Evolutionary conservation across 2,113 vertebrate genomes (phyloP).

Genomic region (Pseudorasbora parva): DNA sequence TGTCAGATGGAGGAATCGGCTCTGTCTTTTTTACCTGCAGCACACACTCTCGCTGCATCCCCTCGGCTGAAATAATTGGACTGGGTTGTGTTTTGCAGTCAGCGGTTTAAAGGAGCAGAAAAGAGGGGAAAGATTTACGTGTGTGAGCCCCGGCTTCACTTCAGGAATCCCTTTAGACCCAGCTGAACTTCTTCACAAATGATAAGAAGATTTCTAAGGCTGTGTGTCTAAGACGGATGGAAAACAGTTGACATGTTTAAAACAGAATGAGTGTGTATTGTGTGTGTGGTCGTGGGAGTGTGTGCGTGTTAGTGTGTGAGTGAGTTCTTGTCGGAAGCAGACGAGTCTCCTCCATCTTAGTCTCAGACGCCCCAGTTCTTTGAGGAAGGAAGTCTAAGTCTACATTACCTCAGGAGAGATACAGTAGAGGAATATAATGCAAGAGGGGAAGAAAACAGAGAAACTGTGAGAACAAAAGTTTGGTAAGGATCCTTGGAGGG

Average conservation of each 20-base stretch:
- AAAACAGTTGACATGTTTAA: constrained; percentile 35
- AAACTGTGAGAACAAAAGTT: background rate
- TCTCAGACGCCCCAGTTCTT: constrained; percentile 40
- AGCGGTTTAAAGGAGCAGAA: constrained; percentile 33
- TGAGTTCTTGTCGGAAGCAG: constrained; percentile 31
- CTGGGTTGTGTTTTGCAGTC: constrained; percentile 20
- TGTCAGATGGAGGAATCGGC: constrained; percentile 13
- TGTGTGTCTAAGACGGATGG: constrained; percentile 28
- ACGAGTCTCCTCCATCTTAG: constrained; percentile 32
- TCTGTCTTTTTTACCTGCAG: constrained; percentile 17
- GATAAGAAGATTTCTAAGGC: constrained; percentile 19
- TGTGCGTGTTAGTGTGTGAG: constrained; percentile 21
- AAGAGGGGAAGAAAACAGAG: background rate
- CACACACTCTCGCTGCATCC: constrained; percentile 1
- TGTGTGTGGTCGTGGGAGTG: background rate
- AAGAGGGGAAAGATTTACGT: constrained; percentile 37
- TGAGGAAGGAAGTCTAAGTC: constrained; percentile 36
- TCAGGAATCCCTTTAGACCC: constrained; percentile 35
- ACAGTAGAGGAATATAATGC: background rate
- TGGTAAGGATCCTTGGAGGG: background rate
- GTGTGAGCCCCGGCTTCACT: constrained; percentile 43
- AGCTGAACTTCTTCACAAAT: constrained; percentile 36
- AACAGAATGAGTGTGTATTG: constrained; percentile 11
- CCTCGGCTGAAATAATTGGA: constrained; percentile 42
- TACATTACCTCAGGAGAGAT: constrained; percentile 45